A percentile compares a stretch with the other conserved stretches of the same genome.
Evolutionary conservation across 2,797 vertebrate genomes (phyloP).

Genomic region (Enteromius unitaeniatus): DNA sequence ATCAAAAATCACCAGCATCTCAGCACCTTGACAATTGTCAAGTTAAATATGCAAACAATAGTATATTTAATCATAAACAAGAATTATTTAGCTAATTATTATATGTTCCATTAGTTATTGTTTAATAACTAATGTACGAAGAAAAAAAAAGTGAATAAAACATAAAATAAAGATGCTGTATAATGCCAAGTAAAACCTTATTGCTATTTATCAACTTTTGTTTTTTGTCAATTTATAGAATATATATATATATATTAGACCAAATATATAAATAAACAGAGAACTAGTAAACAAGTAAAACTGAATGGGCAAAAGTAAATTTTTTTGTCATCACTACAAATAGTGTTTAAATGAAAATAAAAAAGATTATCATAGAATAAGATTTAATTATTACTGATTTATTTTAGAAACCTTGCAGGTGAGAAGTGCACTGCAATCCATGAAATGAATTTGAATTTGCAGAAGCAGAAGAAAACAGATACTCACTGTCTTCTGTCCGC

Average conservation of each 20-base stretch:
- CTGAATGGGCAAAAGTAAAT: background rate
- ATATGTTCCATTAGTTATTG: too few relatives aligned
- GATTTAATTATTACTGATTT: background rate
- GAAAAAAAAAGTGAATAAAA: too few relatives aligned
- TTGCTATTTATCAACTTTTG: background rate
- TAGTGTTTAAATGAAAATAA: background rate
- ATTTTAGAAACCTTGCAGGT: background rate
- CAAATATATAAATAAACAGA: background rate
- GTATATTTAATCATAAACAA: background rate
- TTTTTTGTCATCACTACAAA: background rate
- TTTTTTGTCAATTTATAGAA: too few relatives aligned
- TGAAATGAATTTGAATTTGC: background rate
- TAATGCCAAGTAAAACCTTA: background rate
- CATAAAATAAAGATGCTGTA: background rate
- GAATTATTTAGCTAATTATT: constrained; percentile 18
- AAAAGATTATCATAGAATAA: background rate
- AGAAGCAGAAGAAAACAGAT: constrained; percentile 4
- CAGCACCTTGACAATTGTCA: background rate
- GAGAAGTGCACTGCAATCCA: background rate
- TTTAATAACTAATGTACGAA: constrained; percentile 3
- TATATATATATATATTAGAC: background rate
- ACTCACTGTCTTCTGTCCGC: constrained; percentile 14
- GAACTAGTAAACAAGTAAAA: background rate
- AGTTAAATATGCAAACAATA: background rate
- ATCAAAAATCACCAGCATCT: background rate